Evolutionary conservation across 2,797 vertebrate species (phyloP).

Genomic region (Chelidonichthys spinosus): DNA sequence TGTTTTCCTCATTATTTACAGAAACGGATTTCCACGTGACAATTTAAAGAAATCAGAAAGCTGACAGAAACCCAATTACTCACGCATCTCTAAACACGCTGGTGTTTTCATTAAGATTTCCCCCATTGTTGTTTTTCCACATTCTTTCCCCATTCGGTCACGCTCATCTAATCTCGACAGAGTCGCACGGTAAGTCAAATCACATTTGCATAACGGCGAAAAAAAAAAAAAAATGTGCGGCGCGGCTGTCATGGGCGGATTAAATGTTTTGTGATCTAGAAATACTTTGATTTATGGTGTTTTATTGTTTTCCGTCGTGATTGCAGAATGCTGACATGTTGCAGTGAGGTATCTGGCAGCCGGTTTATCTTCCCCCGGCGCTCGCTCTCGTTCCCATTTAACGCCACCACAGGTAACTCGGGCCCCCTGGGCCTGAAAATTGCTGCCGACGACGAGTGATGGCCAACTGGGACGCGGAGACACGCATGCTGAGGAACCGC

Average conservation of each 20-base stretch:
- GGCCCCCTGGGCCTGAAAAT: conserved; percentile 35
- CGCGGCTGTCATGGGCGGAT: background rate
- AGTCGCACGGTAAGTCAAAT: background rate
- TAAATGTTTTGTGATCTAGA: background rate
- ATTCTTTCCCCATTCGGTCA: background rate
- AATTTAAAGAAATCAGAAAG: background rate
- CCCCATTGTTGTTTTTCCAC: background rate
- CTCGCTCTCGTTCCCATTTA: conserved; percentile 36
- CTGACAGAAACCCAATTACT: background rate
- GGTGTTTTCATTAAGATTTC: background rate
- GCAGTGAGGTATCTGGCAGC: background rate
- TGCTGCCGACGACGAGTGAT: conserved; percentile 22
- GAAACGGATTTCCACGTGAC: background rate
- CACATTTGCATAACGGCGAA: background rate
- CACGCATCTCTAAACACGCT: background rate
- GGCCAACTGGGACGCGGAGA: conserved; percentile 2
- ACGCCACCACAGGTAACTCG: conserved; percentile 27
- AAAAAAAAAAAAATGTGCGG: background rate
- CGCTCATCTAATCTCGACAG: background rate
- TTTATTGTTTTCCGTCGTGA: background rate
- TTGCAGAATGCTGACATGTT: background rate
- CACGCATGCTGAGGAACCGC: conserved; percentile 2
- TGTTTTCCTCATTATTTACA: background rate
- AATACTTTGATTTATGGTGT: background rate
- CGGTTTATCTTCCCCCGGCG: conserved; percentile 5